These are phyloP conservation scores for Heliconius hewitsoni DNA, from an alignment of 1,140 invertebrate species.

Conservation along the genomic window DNA sequence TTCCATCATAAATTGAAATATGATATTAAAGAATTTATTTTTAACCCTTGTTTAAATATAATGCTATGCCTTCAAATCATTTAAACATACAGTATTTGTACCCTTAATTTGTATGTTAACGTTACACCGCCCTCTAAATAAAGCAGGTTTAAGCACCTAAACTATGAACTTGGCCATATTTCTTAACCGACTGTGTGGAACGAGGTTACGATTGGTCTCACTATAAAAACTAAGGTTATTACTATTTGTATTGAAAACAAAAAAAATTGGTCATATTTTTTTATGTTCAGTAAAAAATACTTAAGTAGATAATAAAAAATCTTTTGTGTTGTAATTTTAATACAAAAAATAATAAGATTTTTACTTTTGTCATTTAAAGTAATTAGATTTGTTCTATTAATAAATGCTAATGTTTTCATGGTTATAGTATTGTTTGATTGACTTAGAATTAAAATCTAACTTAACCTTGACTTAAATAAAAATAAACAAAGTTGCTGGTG, in stretches of 20 bases:
- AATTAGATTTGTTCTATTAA: neutral
- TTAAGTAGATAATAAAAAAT: neutral
- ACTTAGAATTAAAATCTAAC: neutral
- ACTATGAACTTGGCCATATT: slow-evolving; percentile 21
- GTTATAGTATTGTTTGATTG: neutral
- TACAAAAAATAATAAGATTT: slow-evolving; percentile 2
- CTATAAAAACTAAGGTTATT: neutral
- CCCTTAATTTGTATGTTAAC: slow-evolving; percentile 8
- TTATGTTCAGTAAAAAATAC: too few species aligned
- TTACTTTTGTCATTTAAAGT: neutral
- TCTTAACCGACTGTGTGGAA: slow-evolving; percentile 19
- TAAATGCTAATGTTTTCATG: neutral
- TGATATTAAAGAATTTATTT: neutral
- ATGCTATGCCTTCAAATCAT: neutral
- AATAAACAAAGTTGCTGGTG: too few species aligned
- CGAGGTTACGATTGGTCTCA: slow-evolving; percentile 25
- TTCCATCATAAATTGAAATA: neutral
- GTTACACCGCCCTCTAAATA: slow-evolving; percentile 18
- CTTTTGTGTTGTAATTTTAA: neutral
- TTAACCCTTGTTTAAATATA: neutral
- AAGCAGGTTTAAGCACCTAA: neutral
- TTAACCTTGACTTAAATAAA: neutral
- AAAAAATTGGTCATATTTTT: neutral
- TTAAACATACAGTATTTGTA: neutral
- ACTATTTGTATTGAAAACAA: neutral